A percentile compares a stretch with the other conserved stretches of the same genome.
These are phyloP conservation scores for Caenorhabditis angaria DNA, from an alignment of 2,888 invertebrate genomes.

Conservation along the genomic window DNA sequence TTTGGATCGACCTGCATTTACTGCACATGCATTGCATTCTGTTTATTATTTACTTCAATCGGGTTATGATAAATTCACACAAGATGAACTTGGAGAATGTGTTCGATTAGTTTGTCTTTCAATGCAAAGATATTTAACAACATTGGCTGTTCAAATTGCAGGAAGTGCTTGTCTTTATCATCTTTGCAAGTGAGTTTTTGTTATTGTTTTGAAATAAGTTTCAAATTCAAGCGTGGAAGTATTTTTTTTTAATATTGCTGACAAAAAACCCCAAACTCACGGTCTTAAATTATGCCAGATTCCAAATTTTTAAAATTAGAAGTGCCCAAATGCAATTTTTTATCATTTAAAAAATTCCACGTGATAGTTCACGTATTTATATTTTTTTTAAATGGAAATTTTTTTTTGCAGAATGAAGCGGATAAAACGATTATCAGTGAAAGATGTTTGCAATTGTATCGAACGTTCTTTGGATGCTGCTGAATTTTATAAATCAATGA, in stretches of 20 bases:
- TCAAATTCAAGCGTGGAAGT: too few species aligned
- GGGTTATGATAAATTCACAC: slow-evolving; percentile 53
- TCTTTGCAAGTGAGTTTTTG: slow-evolving; percentile 56
- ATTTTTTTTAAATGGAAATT: not conserved
- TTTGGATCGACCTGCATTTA: slow-evolving; percentile 50
- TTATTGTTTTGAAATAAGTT: too few species aligned
- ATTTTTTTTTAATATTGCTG: too few species aligned
- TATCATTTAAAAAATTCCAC: too few species aligned
- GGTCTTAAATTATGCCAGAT: too few species aligned
- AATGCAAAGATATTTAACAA: slow-evolving; percentile 51
- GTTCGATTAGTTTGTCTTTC: slow-evolving; percentile 47
- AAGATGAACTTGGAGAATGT: slow-evolving; percentile 48
- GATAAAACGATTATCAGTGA: slow-evolving; percentile 44
- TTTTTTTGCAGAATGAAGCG: slow-evolving; percentile 53
- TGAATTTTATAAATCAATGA: slow-evolving; percentile 46
- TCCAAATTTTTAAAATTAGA: too few species aligned
- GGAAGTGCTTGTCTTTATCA: slow-evolving; percentile 62
- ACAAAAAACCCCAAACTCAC: too few species aligned
- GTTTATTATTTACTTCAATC: slow-evolving; percentile 55
- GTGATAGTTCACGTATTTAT: too few species aligned
- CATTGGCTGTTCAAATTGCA: slow-evolving; percentile 58
- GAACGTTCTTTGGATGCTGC: slow-evolving; percentile 60
- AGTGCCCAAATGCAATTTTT: too few species aligned
- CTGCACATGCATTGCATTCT: slow-evolving; percentile 54
- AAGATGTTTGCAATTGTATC: slow-evolving; percentile 50